These are phyloP conservation scores for Sialia sialis DNA, from an alignment of 2,113 vertebrate genomes.

Conservation along the genomic window DNA sequence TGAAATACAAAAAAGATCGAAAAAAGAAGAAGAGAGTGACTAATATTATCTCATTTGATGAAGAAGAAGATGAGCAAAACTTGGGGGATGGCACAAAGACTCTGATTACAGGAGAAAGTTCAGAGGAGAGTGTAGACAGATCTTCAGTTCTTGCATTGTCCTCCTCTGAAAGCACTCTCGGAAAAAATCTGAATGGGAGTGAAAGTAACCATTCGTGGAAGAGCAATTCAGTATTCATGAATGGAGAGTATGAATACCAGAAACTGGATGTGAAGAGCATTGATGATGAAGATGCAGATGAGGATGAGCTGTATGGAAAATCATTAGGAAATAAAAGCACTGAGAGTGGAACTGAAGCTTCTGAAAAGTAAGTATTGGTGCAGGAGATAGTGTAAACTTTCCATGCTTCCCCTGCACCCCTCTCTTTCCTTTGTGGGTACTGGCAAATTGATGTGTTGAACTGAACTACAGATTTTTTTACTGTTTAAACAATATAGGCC, in stretches of 20 bases:
- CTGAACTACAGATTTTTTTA: background rate
- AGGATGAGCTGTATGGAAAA: conserved; percentile 49
- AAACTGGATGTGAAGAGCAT: conserved; percentile 80
- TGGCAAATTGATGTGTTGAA: background rate
- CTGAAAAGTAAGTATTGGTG: conserved; percentile 69
- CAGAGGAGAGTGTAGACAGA: conserved; percentile 71
- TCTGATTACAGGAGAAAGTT: conserved; percentile 58
- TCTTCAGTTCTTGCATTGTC: conserved; percentile 54
- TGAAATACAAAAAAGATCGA: conserved; percentile 82
- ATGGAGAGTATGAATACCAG: conserved; percentile 72
- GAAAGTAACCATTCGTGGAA: conserved; percentile 66
- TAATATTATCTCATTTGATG: conserved; percentile 96
- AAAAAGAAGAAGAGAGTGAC: conserved; percentile 95
- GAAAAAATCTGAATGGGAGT: conserved; percentile 51
- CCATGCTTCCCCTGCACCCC: background rate
- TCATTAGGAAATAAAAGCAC: background rate
- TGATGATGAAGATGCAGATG: conserved; percentile 76
- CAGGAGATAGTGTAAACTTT: background rate
- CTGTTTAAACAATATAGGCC: background rate
- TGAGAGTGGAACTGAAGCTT: conserved; percentile 7
- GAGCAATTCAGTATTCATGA: conserved; percentile 58
- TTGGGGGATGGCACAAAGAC: conserved; percentile 45
- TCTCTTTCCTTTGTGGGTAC: background rate
- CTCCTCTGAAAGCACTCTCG: conserved; percentile 54
- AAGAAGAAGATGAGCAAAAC: conserved; percentile 83